Evolutionary conservation across 2,888 invertebrate species (phyloP), one percentile per base, ranked within the genome.

Genomic region (Meteorus cinctellus): DNA sequence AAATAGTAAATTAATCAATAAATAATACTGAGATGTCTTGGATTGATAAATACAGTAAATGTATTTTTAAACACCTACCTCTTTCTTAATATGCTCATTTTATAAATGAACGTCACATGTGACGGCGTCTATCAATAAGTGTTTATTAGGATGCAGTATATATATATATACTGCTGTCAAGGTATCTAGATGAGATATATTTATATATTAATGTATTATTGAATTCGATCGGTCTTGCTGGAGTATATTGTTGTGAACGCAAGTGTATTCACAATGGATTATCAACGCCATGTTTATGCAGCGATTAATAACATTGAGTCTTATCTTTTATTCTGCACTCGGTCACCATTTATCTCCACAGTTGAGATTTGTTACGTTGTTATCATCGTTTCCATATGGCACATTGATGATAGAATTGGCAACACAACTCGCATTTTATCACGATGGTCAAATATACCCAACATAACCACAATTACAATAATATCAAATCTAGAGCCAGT

Each of bases 41-140:
- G 10, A 68, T 0, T 48, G 29, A 19, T 36, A 51, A 16, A 34
- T 14, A n/a, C 19, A 31, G 1, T 10, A 45, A 51, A 60, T 36
- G 0, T 2, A 51, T 36, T 1, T n/a, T 14, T 55, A 65, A 67
- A 14, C n/a, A 72, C 75, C 66, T 79, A 86, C 84, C 84, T 86
- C 62, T 85, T 86, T 78, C 84, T 83, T 72, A 87, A 80, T 69
- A 87, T 87, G 76, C 87, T 88, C 88, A 88, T 88, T 74, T 79
- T 82, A 69, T n/a, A 67, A 31, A 72, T 74, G 63, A 48, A 65
- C 67, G 68, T 71, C 55, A 76, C 72, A 72, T 63, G 29, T 31
- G 62, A 45, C 24, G 31, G 10, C n/a, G n/a, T 69, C 19, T 55
- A 69, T 27, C 14, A 67, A 16, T 31, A n/a, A 66, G 10, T 66